Base-by-base conservation (phyloP, 2,888 invertebrate species). In the Eupeodes latifasciatus region DNA sequence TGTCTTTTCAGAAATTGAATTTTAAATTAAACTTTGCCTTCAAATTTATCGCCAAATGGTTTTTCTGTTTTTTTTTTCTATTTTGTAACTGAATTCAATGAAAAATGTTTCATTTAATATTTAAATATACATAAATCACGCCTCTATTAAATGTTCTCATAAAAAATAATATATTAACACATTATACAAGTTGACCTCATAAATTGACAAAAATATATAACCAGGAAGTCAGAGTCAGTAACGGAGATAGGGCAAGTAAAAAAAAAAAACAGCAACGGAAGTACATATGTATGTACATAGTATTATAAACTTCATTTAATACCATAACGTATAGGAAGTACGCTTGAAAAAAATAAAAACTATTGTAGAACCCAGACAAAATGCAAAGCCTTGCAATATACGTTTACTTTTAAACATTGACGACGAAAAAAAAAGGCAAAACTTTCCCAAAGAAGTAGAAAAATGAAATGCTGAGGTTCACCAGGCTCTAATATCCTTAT, bases 181-280 rank as follows among this genome's bases (percentile, higher is more conserved):
- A 27, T 27, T 10, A 40, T 55, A 66, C 49, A 34, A 75, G n/a
- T 14, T 19, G 36, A 44, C n/a, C 34, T 53, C 66, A 78, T 74
- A 82, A 81, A 72, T 82, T 74, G 57, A 79, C 62, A 77, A 62
- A 72, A 86, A 55, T 72, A 80, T 40, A 27, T 40, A 61, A 61
- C 80, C 66, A 82, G 81, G 89, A 81, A 53, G 84, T 77, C 85
- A 10, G 16, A 75, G 49, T 62, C 61, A 67, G 34, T 44, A 84
- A 84, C 81, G 74, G 86, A 78, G 19, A 64, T 69, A 69, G 55
- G 36, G 64, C n/a, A 61, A 66, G 40, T 19, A 0, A 67, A 74
- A 61, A 59, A 59, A 67, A 67, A 47, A 69, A 27, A 40, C 44
- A 53, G 53, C 40, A 19, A 67, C 44, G 14, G 66, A 67, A 16